Conservation (phyloP, 2,113 vertebrate genomes). For the Montifringilla adamsi region DNA sequence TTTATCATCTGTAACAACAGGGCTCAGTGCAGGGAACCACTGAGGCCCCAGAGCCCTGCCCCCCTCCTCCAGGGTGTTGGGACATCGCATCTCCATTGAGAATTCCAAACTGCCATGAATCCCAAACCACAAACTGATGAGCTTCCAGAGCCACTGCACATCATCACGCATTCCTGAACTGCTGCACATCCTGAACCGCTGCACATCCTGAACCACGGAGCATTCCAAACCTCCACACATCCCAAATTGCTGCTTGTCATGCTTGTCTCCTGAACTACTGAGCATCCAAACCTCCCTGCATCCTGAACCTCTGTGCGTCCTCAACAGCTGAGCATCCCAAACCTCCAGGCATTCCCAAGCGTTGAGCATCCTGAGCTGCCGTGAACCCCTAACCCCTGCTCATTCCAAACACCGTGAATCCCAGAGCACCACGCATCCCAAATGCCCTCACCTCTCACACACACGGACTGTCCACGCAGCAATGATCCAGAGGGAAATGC, state of each 20-base stretch:
- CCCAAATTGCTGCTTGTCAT: not conserved
- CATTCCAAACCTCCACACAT: too few species aligned
- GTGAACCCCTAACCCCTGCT: fast-evolving
- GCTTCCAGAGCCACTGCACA: not conserved
- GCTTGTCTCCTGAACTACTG: fast-evolving
- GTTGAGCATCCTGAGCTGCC: not conserved
- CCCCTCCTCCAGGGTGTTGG: not conserved
- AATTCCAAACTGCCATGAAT: not conserved
- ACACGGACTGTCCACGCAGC: conserved; percentile 97
- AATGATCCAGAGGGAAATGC: conserved; percentile 99
- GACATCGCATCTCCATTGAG: fast-evolving
- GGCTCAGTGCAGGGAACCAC: fast-evolving
- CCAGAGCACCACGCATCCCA: fast-evolving
- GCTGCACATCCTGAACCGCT: not conserved
- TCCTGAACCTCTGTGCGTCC: too few species aligned
- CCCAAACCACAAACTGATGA: not conserved
- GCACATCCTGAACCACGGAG: too few species aligned
- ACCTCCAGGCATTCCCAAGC: not conserved
- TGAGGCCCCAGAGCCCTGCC: not conserved
- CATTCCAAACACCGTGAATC: fast-evolving
- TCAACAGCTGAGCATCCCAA: not conserved
- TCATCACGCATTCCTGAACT: not conserved
- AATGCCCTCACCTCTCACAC: conserved; percentile 87
- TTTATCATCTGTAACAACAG: not conserved
- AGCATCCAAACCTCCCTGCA: not conserved